phyloP scores from a whole-genome alignment of 1,140 invertebrate species.

The Pachyrhynchus sulphureomaculatus region DNA sequence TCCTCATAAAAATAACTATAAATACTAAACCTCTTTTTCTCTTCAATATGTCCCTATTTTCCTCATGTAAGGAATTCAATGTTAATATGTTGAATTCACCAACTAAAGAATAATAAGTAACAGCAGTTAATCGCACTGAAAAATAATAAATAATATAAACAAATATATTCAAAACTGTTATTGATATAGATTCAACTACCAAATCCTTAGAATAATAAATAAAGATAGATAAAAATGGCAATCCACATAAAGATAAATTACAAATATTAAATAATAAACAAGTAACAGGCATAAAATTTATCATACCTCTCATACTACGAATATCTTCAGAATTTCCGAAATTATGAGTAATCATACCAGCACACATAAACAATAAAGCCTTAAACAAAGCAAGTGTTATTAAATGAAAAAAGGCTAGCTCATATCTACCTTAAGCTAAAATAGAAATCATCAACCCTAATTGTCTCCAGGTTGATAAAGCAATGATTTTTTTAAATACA shows the following conservation, averaged over 20 bases:
- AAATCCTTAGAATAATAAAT: constrained; percentile 68
- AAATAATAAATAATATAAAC: constrained; percentile 57
- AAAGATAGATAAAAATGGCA: constrained; percentile 64
- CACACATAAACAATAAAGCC: constrained; percentile 63
- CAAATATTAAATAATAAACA: constrained; percentile 54
- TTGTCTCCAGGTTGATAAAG: constrained; percentile 69
- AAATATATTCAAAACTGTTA: constrained; percentile 55
- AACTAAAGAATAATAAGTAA: constrained; percentile 58
- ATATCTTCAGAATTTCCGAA: constrained; percentile 63
- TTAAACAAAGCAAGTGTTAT: constrained; percentile 66
- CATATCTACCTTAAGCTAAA: constrained; percentile 53
- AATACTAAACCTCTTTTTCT: constrained; percentile 56
- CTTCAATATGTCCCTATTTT: constrained; percentile 53
- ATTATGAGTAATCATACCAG: constrained; percentile 62
- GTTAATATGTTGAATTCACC: constrained; percentile 52
- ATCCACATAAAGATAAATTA: constrained; percentile 57
- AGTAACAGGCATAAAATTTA: constrained; percentile 51
- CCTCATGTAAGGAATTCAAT: constrained; percentile 53
- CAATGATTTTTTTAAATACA: constrained; percentile 73
- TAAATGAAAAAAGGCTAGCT: constrained; percentile 64
- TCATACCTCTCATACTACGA: constrained; percentile 56
- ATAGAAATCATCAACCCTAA: constrained; percentile 66
- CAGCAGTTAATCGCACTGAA: constrained; percentile 57
- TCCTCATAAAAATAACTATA: constrained; percentile 40
- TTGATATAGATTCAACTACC: constrained; percentile 59